Evolutionary conservation across 2,888 invertebrate species (phyloP).

Genomic region (Apomyelois bistriatella): DNA sequence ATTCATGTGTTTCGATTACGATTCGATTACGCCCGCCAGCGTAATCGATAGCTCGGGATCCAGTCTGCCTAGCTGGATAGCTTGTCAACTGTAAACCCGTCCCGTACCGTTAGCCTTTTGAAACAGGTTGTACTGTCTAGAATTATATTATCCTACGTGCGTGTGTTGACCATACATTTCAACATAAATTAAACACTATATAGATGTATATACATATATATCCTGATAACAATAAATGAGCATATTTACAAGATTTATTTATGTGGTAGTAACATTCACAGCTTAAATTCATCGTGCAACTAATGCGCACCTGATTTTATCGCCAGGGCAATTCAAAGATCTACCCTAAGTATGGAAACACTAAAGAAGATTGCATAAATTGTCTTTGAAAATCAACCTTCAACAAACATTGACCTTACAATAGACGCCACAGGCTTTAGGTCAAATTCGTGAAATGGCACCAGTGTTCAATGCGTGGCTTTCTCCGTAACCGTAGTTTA

Average conservation of each 20-base stretch:
- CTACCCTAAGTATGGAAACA: no score
- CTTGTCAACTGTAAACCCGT: constrained; percentile 2
- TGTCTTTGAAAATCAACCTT: not conserved
- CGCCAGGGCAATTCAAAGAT: no score
- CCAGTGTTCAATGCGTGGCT: constrained; percentile 33
- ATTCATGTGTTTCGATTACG: constrained; percentile 9
- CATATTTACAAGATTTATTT: no score
- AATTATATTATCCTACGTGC: not conserved
- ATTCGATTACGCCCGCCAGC: constrained; percentile 2
- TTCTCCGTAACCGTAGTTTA: constrained; percentile 32
- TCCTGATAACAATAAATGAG: no score
- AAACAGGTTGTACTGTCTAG: not conserved
- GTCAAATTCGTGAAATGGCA: constrained; percentile 45
- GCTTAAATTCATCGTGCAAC: no score
- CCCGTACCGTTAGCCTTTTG: not conserved
- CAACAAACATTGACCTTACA: constrained; percentile 6
- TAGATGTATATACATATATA: no score
- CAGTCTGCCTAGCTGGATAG: not conserved
- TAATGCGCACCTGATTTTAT: no score
- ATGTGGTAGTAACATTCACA: no score
- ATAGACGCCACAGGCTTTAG: constrained; percentile 25
- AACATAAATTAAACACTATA: no score
- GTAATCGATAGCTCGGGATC: constrained; percentile 3
- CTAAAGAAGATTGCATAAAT: not conserved
- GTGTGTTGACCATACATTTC: no score